phyloP scores from a whole-genome alignment of 2,888 invertebrate species.

The Lottia scabra region DNA sequence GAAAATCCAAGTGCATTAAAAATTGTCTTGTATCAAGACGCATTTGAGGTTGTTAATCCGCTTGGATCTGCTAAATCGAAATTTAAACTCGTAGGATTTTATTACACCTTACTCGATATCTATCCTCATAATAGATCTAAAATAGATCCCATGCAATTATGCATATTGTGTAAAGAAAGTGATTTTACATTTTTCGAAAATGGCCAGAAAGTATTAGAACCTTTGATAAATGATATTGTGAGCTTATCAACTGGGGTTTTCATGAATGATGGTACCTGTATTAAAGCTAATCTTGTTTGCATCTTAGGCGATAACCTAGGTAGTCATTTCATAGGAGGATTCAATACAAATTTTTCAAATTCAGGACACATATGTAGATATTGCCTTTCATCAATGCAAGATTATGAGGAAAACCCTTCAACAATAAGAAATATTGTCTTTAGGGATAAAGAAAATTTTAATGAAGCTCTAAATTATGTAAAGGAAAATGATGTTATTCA shows the following conservation, averaged over 20 bases:
- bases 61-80: not conserved
- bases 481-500: not conserved
- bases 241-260: not conserved
- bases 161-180: not conserved
- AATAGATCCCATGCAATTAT: not conserved
- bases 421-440: not conserved
- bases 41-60: not conserved
- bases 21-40: not conserved
- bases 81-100: not conserved
- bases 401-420: not conserved
- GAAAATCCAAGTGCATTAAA: not conserved
- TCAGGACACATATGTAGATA: not conserved
- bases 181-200: not conserved
- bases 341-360: not conserved
- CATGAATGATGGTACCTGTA: not conserved
- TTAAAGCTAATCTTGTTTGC: not conserved
- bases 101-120: not conserved
- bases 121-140: not conserved
- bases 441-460: not conserved
- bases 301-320: not conserved
- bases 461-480: not conserved
- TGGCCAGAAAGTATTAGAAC: not conserved
- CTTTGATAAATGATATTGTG: not conserved
- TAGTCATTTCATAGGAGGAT: not conserved
- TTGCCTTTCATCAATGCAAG: not conserved